These are phyloP conservation scores for Falco naumanni DNA, from an alignment of 2,797 vertebrate species.

Conservation along the genomic window DNA sequence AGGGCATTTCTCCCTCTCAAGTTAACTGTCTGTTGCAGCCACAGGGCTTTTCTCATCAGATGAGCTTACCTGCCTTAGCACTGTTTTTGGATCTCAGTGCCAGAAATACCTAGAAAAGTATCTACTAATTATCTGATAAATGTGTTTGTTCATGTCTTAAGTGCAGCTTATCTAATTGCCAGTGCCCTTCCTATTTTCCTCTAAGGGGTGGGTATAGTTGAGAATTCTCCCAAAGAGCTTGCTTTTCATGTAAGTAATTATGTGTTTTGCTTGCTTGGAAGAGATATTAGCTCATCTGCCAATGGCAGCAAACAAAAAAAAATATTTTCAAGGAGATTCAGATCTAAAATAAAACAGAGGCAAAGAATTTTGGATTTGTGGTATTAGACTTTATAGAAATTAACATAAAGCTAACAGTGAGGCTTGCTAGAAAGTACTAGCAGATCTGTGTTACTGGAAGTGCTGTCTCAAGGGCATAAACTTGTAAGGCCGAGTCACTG, in stretches of 20 bases:
- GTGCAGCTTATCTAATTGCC: constrained; percentile 86
- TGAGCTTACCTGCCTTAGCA: constrained; percentile 80
- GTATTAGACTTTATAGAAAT: constrained; percentile 35
- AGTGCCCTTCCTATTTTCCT: constrained; percentile 77
- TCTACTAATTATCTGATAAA: constrained; percentile 92
- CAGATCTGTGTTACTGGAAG: background rate
- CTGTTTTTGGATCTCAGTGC: constrained; percentile 77
- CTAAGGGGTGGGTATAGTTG: constrained; percentile 77
- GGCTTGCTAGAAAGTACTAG: constrained; percentile 23
- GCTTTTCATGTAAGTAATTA: constrained; percentile 89
- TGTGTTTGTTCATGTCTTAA: constrained; percentile 87
- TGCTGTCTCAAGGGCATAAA: constrained; percentile 14
- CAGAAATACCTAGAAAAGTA: constrained; percentile 88
- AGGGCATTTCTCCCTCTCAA: constrained; percentile 15
- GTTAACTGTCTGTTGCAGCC: constrained; percentile 63
- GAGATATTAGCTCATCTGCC: constrained; percentile 80
- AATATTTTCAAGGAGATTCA: constrained; percentile 24
- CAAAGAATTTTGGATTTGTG: constrained; percentile 22
- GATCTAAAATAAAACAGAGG: constrained; percentile 46
- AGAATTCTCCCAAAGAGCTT: constrained; percentile 86
- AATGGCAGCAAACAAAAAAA: constrained; percentile 51
- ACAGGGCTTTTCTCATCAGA: constrained; percentile 72
- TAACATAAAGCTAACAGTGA: background rate
- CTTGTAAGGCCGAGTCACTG: constrained; percentile 44
- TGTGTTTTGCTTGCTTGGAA: constrained; percentile 87